Evolutionary conservation across 2,113 vertebrate species (phyloP), one percentile per base, ranked within the genome.

Genomic region (Sylvia atricapilla): DNA sequence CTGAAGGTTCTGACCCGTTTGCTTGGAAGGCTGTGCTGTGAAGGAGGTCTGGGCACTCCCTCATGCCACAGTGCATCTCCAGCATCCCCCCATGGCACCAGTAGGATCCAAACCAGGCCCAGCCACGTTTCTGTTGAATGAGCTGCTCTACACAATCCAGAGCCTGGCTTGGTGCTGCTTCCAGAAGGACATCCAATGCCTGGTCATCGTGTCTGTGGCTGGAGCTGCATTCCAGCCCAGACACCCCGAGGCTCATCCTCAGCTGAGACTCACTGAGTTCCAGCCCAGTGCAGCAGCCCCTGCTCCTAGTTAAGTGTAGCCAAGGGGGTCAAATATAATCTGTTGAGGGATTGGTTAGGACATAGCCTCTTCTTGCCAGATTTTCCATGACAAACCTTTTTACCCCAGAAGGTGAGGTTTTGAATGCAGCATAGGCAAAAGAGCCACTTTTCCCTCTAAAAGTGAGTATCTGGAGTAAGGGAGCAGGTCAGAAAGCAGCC

Each of bases 131-230:
- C 64, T 74, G 23, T 81, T 78, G 28, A 78, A 35, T 67, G 37
- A 60, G 21, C 64, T 64, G 58, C 30, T 59, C 85, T 43, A 6
- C 50, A 33, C 49, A 43, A 14, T 78, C 69, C 85, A 44, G 73
- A 73, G 82, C 44, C 53, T 95, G 95, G 88, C 73, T 63, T 10
- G 33, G 35, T 76, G 93, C 91, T 84, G 31, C 91, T 91, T 84
- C 25, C 77, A 92, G 77, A 76, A 73, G 63, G 73, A 43, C 68
- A 55, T 77, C 50, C 82, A 60, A 30, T 84, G 89, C 73, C 77
- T 39, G 73, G 33, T 60, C 35, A 12, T 49, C 2, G 1, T 41
- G 5, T 23, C 37, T 53, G 18, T 64, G 75, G 17, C 67, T 50
- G 60, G 41, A 90, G 52, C 52, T 44, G 44, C 4, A 2, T 81